Evolutionary conservation across 2,888 invertebrate species (phyloP).

Genomic region (Drosophila atripex): DNA sequence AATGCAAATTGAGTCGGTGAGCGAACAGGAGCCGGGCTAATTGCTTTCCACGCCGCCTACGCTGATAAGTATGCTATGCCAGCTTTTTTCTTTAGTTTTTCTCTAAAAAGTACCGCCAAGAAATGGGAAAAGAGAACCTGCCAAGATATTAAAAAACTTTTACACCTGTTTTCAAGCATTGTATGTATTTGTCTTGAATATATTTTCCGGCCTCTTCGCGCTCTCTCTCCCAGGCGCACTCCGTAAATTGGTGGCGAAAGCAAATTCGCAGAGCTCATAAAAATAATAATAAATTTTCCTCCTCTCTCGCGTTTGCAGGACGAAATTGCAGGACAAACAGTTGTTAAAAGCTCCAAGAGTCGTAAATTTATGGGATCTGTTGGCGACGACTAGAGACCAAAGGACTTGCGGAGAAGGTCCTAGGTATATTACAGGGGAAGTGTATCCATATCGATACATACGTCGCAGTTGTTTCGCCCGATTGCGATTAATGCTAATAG

Average conservation of each 20-base stretch:
- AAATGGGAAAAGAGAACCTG: neutral
- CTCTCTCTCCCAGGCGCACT: neutral
- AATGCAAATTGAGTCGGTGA: conserved; percentile 8
- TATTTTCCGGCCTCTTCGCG: neutral
- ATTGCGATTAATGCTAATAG: conserved; percentile 69
- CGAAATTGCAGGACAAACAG: conserved; percentile 75
- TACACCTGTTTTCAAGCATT: neutral
- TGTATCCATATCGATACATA: conserved; percentile 29
- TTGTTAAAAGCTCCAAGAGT: conserved; percentile 63
- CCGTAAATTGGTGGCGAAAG: conserved; percentile 22
- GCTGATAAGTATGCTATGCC: conserved; percentile 38
- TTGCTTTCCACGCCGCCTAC: conserved; percentile 17
- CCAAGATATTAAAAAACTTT: conserved; percentile 46
- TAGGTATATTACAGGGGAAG: conserved; percentile 2
- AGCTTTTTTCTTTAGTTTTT: conserved; percentile 14
- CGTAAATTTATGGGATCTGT: conserved; percentile 56
- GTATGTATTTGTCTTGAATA: neutral
- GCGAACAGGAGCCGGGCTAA: conserved; percentile 10
- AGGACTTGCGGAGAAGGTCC: neutral
- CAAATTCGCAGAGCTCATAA: conserved; percentile 52
- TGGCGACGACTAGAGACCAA: neutral
- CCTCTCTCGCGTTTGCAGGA: conserved; percentile 35
- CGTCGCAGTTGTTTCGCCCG: conserved; percentile 23
- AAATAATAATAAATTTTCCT: conserved; percentile 60
- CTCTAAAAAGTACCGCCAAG: neutral